Evolutionary conservation across 1,140 invertebrate species (phyloP), one percentile per base, ranked within the genome.

Genomic region (Copidosoma floridanum): DNA sequence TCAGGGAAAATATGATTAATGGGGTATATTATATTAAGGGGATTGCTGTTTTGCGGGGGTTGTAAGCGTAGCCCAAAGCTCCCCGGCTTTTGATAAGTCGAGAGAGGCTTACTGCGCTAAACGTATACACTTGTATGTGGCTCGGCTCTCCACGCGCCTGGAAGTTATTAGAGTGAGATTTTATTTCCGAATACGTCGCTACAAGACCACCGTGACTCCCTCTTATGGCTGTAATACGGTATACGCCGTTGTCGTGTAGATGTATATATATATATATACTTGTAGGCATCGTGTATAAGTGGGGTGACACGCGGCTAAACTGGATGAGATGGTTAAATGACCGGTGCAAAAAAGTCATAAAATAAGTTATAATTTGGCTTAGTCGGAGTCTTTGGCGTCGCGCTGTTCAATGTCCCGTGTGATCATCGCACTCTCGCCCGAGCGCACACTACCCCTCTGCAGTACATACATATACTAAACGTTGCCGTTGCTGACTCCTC

Each of bases 321-420:
- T 26, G 29, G 6, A 14, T 21, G n/a, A 69, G 23, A 65, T 67
- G 71, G 73, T 81, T 81, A 81, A 80, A 81, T 80, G 79, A 72
- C 66, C 79, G 73, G 72, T 79, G 71, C 73, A 80, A 79, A 80
- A 78, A 80, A 79, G 71, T 79, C 76, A 74, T 80, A 81, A 79
- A 81, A 79, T 80, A 81, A 81, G 78, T 81, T 79, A 79, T 81
- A 81, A 79, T 81, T 80, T 79, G 77, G 70, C 76, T 72, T 71
- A 79, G 75, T 76, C 74, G 76, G 7, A 20, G n/a, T n/a, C n/a
- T n/a, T n/a, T n/a, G n/a, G 68, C 73, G 72, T 77, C 71, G 68
- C 63, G 70, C 65, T 80, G 78, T 66, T 80, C 76, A 81, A 80
- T 81, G 79, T 80, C 73, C 78, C 77, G 77, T 81, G 60, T 81